phyloP scores from a whole-genome alignment of 2,888 invertebrate species.

The Galerucella calmariensis region DNA sequence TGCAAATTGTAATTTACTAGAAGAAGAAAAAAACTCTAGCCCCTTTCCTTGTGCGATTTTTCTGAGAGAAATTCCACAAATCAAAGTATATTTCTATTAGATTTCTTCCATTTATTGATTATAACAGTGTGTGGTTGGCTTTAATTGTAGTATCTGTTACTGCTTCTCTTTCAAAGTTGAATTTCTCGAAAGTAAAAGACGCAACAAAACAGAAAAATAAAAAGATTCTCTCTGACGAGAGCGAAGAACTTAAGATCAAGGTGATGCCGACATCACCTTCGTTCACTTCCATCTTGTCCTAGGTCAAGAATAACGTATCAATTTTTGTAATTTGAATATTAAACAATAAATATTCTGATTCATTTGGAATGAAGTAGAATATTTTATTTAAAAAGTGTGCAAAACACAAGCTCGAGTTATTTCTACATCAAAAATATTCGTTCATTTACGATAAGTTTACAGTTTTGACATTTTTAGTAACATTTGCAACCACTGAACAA shows the following conservation, averaged over 20 bases:
- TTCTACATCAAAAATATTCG: too few relatives aligned
- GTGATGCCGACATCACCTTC: slow-evolving; percentile 28
- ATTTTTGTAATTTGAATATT: not conserved
- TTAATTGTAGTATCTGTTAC: not conserved
- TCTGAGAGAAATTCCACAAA: too few relatives aligned
- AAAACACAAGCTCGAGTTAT: too few relatives aligned
- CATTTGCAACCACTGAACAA: too few relatives aligned
- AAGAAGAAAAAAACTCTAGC: too few relatives aligned
- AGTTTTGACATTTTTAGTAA: too few relatives aligned
- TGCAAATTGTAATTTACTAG: too few relatives aligned
- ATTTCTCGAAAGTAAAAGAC: slow-evolving; percentile 39
- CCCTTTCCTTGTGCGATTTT: too few relatives aligned
- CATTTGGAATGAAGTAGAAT: not conserved
- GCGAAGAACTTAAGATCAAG: slow-evolving; percentile 39
- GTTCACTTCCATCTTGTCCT: slow-evolving; percentile 5
- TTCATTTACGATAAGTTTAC: too few relatives aligned
- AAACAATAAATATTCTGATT: not conserved
- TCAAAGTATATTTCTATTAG: too few relatives aligned
- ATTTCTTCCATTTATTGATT: too few relatives aligned
- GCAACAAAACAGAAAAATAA: slow-evolving; percentile 13
- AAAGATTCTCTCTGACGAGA: slow-evolving; percentile 23
- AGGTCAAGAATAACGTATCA: slow-evolving; percentile 9
- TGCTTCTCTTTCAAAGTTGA: not conserved
- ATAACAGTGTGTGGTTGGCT: slow-evolving; percentile 9
- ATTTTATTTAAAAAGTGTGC: too few relatives aligned